A percentile compares a stretch with the other conserved stretches of the same genome.
These are phyloP conservation scores for Lasiurus cinereus DNA, from an alignment of 2,113 vertebrate species.

Conservation along the genomic window DNA sequence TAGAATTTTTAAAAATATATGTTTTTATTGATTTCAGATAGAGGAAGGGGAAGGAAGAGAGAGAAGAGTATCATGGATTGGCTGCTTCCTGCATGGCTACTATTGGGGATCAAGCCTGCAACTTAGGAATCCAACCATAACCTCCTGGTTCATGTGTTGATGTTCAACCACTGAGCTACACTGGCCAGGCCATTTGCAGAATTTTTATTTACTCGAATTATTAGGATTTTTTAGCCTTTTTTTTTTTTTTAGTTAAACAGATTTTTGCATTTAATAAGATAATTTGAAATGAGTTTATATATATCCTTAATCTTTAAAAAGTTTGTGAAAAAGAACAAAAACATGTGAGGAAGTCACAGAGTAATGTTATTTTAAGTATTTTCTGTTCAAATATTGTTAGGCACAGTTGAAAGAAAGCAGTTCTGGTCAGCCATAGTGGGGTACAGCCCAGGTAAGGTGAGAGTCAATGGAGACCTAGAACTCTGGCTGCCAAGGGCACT, in stretches of 20 bases:
- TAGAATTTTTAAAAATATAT: no score
- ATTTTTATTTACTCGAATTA: conserved; percentile 13
- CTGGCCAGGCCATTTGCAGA: background rate
- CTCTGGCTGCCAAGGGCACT: background rate
- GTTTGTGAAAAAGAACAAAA: background rate
- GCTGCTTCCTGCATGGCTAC: no score
- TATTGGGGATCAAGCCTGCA: no score
- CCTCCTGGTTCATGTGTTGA: no score
- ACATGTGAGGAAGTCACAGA: background rate
- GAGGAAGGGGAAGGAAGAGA: no score
- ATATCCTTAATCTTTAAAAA: background rate
- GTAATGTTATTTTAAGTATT: background rate
- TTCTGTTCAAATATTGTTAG: background rate
- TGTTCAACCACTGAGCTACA: no score
- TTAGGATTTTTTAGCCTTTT: background rate
- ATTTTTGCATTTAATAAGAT: conserved; percentile 13
- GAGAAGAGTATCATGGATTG: no score
- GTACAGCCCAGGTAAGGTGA: background rate
- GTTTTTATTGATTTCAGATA: no score
- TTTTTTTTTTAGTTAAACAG: conserved; percentile 2
- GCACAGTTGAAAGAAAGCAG: background rate
- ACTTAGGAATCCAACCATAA: no score
- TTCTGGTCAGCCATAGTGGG: background rate
- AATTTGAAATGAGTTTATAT: conserved; percentile 51
- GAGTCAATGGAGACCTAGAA: background rate